phyloP scores from a whole-genome alignment of 2,113 vertebrate genomes.

The Larimichthys polyactis region DNA sequence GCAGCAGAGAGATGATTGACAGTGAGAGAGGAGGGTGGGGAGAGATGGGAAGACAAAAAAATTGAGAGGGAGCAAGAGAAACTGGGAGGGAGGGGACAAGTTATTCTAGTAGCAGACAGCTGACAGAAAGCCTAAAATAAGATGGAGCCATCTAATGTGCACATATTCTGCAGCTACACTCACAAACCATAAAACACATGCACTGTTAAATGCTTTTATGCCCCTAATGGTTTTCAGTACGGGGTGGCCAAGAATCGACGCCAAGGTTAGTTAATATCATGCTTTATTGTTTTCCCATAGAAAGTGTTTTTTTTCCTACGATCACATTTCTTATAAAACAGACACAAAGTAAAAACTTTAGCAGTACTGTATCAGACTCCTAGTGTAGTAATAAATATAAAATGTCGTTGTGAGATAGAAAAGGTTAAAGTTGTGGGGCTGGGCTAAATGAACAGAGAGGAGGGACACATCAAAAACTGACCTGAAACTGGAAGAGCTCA shows the following conservation, averaged over 20 bases:
- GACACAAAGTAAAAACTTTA: conserved; percentile 75
- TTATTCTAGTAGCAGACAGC: conserved; percentile 85
- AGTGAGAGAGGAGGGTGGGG: conserved; percentile 19
- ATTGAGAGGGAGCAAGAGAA: conserved; percentile 41
- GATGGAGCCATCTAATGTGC: conserved; percentile 61
- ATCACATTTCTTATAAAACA: conserved; percentile 80
- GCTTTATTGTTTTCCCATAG: conserved; percentile 80
- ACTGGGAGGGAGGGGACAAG: conserved; percentile 62
- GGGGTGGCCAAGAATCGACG: conserved; percentile 24
- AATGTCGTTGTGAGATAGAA: conserved; percentile 61
- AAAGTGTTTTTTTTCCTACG: conserved; percentile 63
- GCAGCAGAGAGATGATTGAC: conserved; percentile 53
- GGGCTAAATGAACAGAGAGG: conserved; percentile 30
- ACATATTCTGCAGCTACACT: conserved; percentile 67
- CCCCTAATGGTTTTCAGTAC: conserved; percentile 35
- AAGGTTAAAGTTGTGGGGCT: conserved; percentile 32
- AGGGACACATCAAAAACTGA: conserved; percentile 62
- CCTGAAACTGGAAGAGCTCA: conserved; percentile 67
- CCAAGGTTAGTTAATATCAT: conserved; percentile 46
- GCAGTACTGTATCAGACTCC: conserved; percentile 49
- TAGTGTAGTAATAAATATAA: conserved; percentile 82
- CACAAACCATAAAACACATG: conserved; percentile 72
- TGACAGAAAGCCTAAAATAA: conserved; percentile 81
- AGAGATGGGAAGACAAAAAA: conserved; percentile 50
- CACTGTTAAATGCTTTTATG: conserved; percentile 31